Conservation (phyloP, 2,888 invertebrate genomes). For the Dryobota labecula region DNA sequence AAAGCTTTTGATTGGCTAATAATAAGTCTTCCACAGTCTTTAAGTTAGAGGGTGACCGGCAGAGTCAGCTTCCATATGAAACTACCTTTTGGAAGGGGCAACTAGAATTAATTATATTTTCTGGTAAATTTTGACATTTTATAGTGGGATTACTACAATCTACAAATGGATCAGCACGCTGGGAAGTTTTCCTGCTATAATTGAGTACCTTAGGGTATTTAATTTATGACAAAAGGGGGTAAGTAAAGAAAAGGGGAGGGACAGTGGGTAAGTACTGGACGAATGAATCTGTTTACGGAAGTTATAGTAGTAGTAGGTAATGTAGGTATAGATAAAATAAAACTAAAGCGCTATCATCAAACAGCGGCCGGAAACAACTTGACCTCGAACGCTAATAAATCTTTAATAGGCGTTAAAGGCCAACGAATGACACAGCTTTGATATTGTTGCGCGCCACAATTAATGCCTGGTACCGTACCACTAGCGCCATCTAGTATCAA, state of each 20-base stretch:
- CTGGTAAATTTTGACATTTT: neutral
- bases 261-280: too few species aligned
- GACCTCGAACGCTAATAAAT: slow-evolving; percentile 44
- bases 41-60: neutral
- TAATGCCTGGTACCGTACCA: too few species aligned
- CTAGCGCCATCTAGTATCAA: too few species aligned
- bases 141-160: neutral
- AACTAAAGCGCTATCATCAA: slow-evolving; percentile 16
- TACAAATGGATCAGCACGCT: neutral
- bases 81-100: neutral
- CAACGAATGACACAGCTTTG: slow-evolving; percentile 38
- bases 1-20: neutral
- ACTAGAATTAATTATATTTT: neutral
- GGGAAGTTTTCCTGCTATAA: neutral
- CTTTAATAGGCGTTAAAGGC: slow-evolving; percentile 32
- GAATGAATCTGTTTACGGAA: neutral
- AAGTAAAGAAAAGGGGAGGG: neutral
- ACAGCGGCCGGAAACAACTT: slow-evolving; percentile 30
- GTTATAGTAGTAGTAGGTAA: too few species aligned
- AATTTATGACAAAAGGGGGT: neutral
- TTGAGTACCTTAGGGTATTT: neutral
- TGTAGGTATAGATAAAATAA: neutral
- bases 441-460: too few species aligned
- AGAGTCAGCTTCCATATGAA: neutral
- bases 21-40: neutral